Percentiles rank a stretch among this genome's conserved stretches.
These are phyloP conservation scores for Rhagonycha lutea DNA, from an alignment of 2,888 invertebrate genomes.

Conservation along the genomic window DNA sequence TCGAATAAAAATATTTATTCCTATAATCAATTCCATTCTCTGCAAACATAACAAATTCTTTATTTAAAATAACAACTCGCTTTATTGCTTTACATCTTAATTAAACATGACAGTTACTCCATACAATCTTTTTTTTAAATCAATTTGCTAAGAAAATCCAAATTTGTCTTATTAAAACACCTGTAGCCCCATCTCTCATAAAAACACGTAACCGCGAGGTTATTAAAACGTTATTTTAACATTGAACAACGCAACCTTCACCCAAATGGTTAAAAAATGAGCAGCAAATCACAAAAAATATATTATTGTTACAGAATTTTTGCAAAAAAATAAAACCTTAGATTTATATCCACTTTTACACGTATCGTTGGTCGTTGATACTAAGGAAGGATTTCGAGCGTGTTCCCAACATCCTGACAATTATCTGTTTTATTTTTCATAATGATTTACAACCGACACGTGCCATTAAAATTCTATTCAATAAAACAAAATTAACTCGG, in stretches of 20 bases:
- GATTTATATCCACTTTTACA: neutral
- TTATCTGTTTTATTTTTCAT: neutral
- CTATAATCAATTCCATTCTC: conserved; percentile 2
- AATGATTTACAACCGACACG: neutral
- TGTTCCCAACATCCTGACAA: neutral
- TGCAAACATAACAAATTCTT: neutral
- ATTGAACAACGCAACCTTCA: neutral
- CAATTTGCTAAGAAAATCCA: neutral
- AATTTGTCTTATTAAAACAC: neutral
- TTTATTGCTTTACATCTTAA: neutral
- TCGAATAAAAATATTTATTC: conserved; percentile 7
- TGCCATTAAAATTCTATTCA: neutral
- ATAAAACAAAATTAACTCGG: neutral
- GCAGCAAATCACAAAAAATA: neutral
- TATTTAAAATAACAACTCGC: neutral
- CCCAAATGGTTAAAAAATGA: neutral
- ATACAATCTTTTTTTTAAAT: neutral
- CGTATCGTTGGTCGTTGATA: neutral
- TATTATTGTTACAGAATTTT: neutral
- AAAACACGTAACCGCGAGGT: neutral
- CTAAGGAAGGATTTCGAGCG: neutral
- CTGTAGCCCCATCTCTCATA: neutral
- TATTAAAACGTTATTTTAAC: neutral
- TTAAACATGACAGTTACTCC: neutral
- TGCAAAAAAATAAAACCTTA: neutral